A percentile compares a stretch with the other conserved stretches of the same genome.
These are phyloP conservation scores for Drosophila orosa DNA, from an alignment of 1,140 invertebrate species.

Conservation along the genomic window DNA sequence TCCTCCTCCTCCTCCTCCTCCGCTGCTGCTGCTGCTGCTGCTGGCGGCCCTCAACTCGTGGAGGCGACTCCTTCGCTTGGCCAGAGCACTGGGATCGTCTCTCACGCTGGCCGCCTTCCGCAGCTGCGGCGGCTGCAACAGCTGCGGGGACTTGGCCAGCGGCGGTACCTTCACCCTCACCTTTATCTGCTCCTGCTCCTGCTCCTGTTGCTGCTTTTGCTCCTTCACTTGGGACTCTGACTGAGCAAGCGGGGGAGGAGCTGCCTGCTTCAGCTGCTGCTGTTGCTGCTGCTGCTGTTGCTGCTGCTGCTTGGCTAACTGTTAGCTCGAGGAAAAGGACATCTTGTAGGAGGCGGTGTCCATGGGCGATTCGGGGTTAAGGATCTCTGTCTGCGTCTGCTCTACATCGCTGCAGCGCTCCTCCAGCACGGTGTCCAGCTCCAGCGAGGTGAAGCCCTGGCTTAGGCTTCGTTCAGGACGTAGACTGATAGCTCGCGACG, in stretches of 20 bases:
- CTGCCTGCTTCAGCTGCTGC: conserved; percentile 34
- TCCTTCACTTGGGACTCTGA: background rate
- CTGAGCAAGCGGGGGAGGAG: background rate
- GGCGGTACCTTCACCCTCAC: background rate
- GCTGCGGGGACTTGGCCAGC: conserved; percentile 33
- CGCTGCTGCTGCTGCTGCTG: conserved; percentile 29
- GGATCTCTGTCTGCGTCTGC: conserved; percentile 85
- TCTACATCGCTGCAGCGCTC: conserved; percentile 90
- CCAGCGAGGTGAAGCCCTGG: conserved; percentile 88
- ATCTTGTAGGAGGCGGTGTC: conserved; percentile 79
- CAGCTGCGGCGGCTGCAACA: conserved; percentile 61
- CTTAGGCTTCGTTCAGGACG: conserved; percentile 87
- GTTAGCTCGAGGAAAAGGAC: conserved; percentile 83
- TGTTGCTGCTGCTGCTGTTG: conserved; percentile 49
- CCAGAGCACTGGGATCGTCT: conserved; percentile 56
- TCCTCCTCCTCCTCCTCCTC: background rate
- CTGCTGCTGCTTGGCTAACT: conserved; percentile 65
- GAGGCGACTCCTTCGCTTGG: conserved; percentile 69
- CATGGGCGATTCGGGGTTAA: conserved; percentile 80
- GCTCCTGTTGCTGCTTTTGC: background rate
- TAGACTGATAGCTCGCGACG: conserved; percentile 88
- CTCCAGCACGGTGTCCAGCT: conserved; percentile 92
- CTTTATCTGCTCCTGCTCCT: conserved; percentile 6
- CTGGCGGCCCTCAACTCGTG: conserved; percentile 63
- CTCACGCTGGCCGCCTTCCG: conserved; percentile 63